A percentile compares a stretch with the other conserved stretches of the same genome.
phyloP scores from a whole-genome alignment of 1,140 invertebrate species.

The Onthophagus taurus region DNA sequence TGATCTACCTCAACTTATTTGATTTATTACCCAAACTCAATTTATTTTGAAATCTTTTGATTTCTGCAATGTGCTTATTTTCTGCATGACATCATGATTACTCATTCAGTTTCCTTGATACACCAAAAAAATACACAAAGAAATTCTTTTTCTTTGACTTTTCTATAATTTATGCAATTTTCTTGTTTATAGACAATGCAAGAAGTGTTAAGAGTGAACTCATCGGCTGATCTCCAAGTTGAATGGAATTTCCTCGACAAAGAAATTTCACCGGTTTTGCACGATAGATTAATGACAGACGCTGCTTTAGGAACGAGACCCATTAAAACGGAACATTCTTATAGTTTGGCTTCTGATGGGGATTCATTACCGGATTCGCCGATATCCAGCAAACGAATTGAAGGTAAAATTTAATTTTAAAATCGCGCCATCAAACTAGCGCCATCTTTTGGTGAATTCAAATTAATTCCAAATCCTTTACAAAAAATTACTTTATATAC shows the following conservation, averaged over 20 bases:
- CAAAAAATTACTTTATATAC: too few species aligned
- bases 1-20: too few species aligned
- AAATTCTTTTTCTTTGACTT: background rate
- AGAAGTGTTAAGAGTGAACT: slow-evolving; percentile 40
- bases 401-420: slow-evolving; percentile 40
- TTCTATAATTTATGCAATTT: background rate
- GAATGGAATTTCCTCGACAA: slow-evolving; percentile 43
- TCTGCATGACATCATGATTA: too few species aligned
- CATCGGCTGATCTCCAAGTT: slow-evolving; percentile 22
- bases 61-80: too few species aligned
- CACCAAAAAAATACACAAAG: too few species aligned
- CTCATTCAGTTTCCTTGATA: too few species aligned
- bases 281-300: slow-evolving; percentile 84
- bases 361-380: slow-evolving; percentile 56
- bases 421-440: background rate
- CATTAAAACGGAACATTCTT: slow-evolving; percentile 79
- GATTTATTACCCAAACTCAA: too few species aligned
- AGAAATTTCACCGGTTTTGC: slow-evolving; percentile 55
- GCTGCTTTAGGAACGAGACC: slow-evolving; percentile 66
- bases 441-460: too few species aligned
- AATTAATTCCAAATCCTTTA: too few species aligned
- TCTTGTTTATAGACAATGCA: slow-evolving; percentile 47
- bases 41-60: too few species aligned
- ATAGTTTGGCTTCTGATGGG: slow-evolving; percentile 61
- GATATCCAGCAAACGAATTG: slow-evolving; percentile 49